phyloP scores from a whole-genome alignment of 2,888 invertebrate species.

The Microctonus aethiopoides region DNA sequence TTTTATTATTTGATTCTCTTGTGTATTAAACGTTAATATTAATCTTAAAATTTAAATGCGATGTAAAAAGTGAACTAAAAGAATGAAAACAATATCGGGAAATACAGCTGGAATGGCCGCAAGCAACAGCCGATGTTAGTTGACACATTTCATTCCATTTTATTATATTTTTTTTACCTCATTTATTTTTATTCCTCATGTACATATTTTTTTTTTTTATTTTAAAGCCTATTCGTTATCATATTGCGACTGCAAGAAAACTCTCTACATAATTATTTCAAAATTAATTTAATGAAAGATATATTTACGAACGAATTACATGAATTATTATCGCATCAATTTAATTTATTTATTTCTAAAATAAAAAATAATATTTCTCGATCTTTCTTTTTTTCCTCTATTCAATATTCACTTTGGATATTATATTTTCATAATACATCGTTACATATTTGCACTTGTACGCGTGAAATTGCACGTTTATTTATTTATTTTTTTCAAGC shows the following conservation, averaged over 20 bases:
- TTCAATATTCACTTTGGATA: neutral
- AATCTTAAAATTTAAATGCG: neutral
- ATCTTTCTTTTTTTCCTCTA: neutral
- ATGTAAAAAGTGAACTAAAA: constrained; percentile 14
- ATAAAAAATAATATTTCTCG: neutral
- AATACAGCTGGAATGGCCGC: constrained; percentile 65
- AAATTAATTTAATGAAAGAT: constrained; percentile 2
- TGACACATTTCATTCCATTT: constrained; percentile 55
- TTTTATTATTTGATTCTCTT: constrained; percentile 2
- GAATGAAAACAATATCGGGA: constrained; percentile 30
- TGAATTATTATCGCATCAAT: neutral
- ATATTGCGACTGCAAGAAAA: neutral
- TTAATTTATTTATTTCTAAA: neutral
- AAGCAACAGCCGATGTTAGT: constrained; percentile 66
- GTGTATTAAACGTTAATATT: neutral
- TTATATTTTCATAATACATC: neutral
- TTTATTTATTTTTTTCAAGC: neutral
- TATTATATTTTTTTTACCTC: constrained; percentile 19
- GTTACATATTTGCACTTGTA: neutral
- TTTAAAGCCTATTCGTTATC: neutral
- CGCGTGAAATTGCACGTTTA: neutral
- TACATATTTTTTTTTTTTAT: neutral
- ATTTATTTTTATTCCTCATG: constrained; percentile 18
- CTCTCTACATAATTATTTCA: neutral
- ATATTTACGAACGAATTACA: neutral